Percentiles rank a stretch among this genome's conserved stretches.
Evolutionary conservation across 2,113 vertebrate species (phyloP).

Genomic region (Apus apus): DNA sequence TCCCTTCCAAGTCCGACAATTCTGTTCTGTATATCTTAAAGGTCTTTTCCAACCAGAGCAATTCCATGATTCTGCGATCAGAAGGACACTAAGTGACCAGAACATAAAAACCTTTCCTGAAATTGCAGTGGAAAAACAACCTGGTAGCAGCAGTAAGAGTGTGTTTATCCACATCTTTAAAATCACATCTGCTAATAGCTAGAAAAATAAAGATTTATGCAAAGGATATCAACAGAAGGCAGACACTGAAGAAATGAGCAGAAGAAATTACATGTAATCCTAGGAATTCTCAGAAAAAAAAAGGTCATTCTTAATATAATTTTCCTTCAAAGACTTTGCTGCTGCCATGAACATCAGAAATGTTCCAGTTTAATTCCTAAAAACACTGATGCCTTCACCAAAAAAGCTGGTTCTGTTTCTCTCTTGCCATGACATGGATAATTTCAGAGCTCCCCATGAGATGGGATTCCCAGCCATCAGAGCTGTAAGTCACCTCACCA

Average conservation of each 20-base stretch:
- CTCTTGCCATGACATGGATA: not conserved
- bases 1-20: no score
- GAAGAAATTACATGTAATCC: not conserved
- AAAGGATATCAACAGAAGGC: not conserved
- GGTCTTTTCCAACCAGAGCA: no score
- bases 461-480: not conserved
- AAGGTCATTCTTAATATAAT: not conserved
- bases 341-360: not conserved
- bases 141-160: not conserved
- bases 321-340: not conserved
- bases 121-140: not conserved
- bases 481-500: not conserved
- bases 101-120: not conserved
- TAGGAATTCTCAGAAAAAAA: not conserved
- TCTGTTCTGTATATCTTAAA: no score
- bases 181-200: not conserved
- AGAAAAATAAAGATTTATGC: not conserved
- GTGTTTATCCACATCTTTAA: not conserved
- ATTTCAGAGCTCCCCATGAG: not conserved
- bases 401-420: not conserved
- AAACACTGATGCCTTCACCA: accelerated
- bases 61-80: no score
- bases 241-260: not conserved
- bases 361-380: not conserved
- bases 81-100: not conserved